Evolutionary conservation across 1,140 invertebrate species (phyloP).

Genomic region (Oreohelix idahoensis): DNA sequence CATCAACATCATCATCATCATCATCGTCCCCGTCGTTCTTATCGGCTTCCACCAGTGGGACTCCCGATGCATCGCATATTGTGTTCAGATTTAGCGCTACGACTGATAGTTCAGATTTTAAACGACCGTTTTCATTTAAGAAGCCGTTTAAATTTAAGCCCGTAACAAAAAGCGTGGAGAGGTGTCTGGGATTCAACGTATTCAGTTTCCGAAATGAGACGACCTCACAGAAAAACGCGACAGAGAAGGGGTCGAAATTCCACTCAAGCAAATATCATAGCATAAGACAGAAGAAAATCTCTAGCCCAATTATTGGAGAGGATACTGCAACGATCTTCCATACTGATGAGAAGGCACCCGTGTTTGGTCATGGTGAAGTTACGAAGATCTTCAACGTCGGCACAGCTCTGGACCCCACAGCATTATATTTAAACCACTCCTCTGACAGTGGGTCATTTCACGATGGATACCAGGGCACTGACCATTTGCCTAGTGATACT

Average conservation of each 20-base stretch:
- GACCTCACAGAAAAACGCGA: neutral
- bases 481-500: no score
- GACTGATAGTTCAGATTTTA: neutral
- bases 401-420: neutral
- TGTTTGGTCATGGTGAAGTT: neutral
- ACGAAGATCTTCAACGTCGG: neutral
- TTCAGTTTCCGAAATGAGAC: neutral
- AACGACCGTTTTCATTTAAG: conserved; percentile 17
- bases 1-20: conserved; percentile 14
- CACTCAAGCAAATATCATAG: neutral
- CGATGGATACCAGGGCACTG: no score
- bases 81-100: conserved; percentile 19
- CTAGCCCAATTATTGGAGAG: neutral
- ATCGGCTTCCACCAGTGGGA: neutral
- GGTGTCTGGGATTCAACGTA: conserved; percentile 13
- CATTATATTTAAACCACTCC: neutral
- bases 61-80: neutral
- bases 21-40: neutral
- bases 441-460: neutral
- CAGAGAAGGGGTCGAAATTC: neutral
- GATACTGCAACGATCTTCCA: neutral
- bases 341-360: neutral
- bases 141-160: conserved; percentile 28
- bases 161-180: conserved; percentile 15
- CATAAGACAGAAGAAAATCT: neutral